Evolutionary conservation across 2,888 invertebrate genomes (phyloP).

Genomic region (Myopa tessellatipennis): DNA sequence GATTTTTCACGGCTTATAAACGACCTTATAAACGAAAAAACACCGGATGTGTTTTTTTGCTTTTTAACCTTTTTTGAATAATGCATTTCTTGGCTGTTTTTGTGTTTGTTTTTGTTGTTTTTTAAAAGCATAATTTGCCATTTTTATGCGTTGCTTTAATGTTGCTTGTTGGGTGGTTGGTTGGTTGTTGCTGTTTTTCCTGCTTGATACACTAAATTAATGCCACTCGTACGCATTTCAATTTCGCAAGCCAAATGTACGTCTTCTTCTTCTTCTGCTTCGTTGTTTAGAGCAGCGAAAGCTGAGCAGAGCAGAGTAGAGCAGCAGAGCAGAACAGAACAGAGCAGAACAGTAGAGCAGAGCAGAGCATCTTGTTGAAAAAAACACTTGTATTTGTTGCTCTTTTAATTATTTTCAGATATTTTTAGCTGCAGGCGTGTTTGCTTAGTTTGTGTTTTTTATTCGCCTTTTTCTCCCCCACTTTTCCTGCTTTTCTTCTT

Average conservation of each 20-base stretch:
- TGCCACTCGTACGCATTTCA: neutral
- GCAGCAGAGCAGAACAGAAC: no score
- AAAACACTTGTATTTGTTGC: no score
- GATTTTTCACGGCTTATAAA: neutral
- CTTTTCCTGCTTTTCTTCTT: neutral
- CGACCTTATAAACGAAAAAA: no score
- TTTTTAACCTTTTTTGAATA: neutral
- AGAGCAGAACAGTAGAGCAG: no score
- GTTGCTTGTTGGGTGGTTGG: neutral
- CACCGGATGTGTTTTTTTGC: neutral
- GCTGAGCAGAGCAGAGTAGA: no score
- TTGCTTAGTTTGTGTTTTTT: neutral
- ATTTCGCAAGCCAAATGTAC: no score
- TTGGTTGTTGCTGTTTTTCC: neutral
- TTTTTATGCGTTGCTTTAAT: constrained; percentile 1
- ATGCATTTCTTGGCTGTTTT: neutral
- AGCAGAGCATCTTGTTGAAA: no score
- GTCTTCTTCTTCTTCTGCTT: no score
- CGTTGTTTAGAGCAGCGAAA: no score
- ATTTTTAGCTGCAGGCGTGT: neutral
- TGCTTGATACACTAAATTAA: neutral
- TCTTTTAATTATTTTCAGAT: no score
- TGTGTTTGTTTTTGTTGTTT: neutral
- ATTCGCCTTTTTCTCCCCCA: no score
- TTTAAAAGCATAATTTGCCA: neutral